Percentiles rank a stretch among this genome's conserved stretches.
These are phyloP conservation scores for Sebastes goodei DNA, from an alignment of 2,797 vertebrate genomes.

Conservation along the genomic window DNA sequence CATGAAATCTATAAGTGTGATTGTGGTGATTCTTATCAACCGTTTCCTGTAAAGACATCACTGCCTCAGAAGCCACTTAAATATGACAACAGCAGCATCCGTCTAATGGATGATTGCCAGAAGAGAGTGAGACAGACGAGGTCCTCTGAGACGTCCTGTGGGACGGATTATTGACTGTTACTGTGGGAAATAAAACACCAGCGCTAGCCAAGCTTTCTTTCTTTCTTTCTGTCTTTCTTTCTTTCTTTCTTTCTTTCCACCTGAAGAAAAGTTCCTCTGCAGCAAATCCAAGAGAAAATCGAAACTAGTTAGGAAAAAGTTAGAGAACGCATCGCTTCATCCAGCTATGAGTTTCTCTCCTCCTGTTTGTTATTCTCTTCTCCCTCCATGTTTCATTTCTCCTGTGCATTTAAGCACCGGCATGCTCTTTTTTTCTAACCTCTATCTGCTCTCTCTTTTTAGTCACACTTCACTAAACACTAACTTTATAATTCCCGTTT, in stretches of 20 bases:
- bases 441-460: constrained; percentile 9
- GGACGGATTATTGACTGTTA: constrained; percentile 24
- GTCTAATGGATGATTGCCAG: not conserved
- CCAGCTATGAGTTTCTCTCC: not conserved
- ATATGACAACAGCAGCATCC: not conserved
- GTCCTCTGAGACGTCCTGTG: constrained; percentile 8
- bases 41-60: constrained; percentile 1
- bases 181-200: constrained; percentile 7
- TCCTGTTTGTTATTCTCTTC: not conserved
- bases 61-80: not conserved
- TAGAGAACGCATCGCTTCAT: not conserved
- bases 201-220: not conserved
- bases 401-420: not conserved
- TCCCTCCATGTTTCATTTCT: not conserved
- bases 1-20: not conserved
- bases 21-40: not conserved
- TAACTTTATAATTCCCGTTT: constrained; percentile 48
- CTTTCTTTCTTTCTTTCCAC: not conserved
- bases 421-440: not conserved
- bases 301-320: constrained; percentile 3
- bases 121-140: not conserved
- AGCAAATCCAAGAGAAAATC: not conserved
- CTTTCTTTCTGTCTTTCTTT: not conserved
- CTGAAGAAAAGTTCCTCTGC: constrained; percentile 4
- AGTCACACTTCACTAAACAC: constrained; percentile 45